Evolutionary conservation across 2,888 invertebrate genomes (phyloP).

Genomic region (Sarcophaga variegata): DNA sequence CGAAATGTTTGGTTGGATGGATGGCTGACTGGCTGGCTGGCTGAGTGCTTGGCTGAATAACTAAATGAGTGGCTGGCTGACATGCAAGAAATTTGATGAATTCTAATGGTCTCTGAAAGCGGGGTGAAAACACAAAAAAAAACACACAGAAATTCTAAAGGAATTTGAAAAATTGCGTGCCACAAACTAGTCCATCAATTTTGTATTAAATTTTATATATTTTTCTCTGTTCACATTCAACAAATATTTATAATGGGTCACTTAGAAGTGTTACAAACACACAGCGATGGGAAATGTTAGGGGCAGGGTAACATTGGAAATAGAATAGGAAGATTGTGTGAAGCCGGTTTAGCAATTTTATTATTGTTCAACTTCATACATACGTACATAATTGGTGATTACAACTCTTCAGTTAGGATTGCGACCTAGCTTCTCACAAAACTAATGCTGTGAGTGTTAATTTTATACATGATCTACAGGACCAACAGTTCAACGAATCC

Average conservation of each 20-base stretch:
- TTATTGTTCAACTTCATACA: too few species aligned
- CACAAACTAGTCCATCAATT: conserved; percentile 48
- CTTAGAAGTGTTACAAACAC: not conserved
- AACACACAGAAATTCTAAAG: conserved; percentile 9
- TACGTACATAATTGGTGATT: too few species aligned
- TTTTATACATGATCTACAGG: too few species aligned
- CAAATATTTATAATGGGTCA: not conserved
- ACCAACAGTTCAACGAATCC: too few species aligned
- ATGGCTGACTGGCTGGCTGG: not conserved
- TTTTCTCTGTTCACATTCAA: not conserved
- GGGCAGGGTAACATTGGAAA: not conserved
- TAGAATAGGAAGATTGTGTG: too few species aligned
- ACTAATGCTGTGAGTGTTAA: too few species aligned
- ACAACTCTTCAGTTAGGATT: too few species aligned
- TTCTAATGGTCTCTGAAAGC: not conserved
- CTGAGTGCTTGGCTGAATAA: not conserved
- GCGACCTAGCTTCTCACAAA: too few species aligned
- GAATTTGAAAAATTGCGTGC: conserved; percentile 62
- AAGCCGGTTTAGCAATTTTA: too few species aligned
- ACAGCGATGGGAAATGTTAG: not conserved
- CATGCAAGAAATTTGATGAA: not conserved
- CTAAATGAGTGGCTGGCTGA: not conserved
- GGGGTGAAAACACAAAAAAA: not conserved
- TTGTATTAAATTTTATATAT: not conserved
- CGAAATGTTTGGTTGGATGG: not conserved